A percentile compares a stretch with the other conserved stretches of the same genome.
phyloP scores from a whole-genome alignment of 2,797 vertebrate genomes.

The Mus minutoides region DNA sequence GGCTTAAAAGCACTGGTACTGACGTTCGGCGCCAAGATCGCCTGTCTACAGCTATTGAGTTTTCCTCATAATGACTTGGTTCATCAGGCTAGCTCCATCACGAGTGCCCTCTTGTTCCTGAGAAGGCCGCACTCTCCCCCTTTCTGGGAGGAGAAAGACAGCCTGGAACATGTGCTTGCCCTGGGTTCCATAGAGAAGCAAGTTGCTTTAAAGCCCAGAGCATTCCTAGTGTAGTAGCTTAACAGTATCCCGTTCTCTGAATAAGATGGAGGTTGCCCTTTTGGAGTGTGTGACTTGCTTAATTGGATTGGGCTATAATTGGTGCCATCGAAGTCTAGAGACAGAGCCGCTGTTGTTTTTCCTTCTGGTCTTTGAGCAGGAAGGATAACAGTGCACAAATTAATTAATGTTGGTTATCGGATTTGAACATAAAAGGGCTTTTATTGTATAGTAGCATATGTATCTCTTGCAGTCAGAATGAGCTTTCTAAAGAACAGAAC shows the following conservation, averaged over 20 bases:
- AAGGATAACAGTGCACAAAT: conserved; percentile 78
- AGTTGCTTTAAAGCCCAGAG: conserved; percentile 63
- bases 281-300: conserved; percentile 76
- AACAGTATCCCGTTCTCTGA: conserved; percentile 22
- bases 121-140: neutral
- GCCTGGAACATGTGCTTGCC: conserved; percentile 52
- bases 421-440: conserved; percentile 78
- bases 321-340: conserved; percentile 76
- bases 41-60: conserved; percentile 60
- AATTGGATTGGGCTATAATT: conserved; percentile 78
- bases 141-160: conserved; percentile 44
- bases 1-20: conserved; percentile 3
- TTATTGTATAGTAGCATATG: conserved; percentile 64
- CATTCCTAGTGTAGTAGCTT: conserved; percentile 48
- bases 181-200: conserved; percentile 63
- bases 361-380: conserved; percentile 62
- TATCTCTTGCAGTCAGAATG: conserved; percentile 60
- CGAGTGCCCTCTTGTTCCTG: conserved; percentile 50
- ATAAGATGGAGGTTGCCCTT: conserved; percentile 69
- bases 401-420: conserved; percentile 79
- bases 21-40: conserved; percentile 10
- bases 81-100: conserved; percentile 9
- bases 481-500: conserved; percentile 48
- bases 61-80: conserved; percentile 69
- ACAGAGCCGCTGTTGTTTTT: conserved; percentile 79